A percentile compares a stretch with the other conserved stretches of the same genome.
Evolutionary conservation across 2,888 invertebrate species (phyloP).

Genomic region (Hirtodrosophila cameraria): DNA sequence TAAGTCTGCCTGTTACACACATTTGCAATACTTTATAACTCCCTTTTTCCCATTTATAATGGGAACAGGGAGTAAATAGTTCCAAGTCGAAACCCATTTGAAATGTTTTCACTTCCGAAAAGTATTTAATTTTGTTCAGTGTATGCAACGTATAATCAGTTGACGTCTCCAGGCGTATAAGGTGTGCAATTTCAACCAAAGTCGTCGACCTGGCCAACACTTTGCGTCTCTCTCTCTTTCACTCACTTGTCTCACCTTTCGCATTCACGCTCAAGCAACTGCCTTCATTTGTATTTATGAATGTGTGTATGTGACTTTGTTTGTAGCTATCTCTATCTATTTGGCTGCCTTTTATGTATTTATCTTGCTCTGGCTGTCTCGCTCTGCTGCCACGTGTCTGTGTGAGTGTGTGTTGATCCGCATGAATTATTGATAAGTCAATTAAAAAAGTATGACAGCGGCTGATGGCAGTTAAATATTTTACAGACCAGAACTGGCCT

Average conservation of each 20-base stretch:
- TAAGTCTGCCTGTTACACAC: no score
- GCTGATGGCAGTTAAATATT: conserved; percentile 79
- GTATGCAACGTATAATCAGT: no score
- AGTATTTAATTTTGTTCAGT: no score
- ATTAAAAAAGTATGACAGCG: conserved; percentile 80
- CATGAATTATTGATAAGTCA: conserved; percentile 82
- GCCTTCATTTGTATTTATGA: conserved; percentile 69
- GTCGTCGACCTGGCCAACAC: conserved; percentile 32
- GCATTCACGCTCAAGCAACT: conserved; percentile 31
- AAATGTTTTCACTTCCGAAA: no score
- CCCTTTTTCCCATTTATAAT: no score
- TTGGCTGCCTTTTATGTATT: background rate
- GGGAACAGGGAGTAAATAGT: no score
- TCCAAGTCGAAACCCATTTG: no score
- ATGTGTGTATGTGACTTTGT: conserved; percentile 29
- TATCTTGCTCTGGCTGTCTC: background rate
- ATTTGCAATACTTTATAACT: no score
- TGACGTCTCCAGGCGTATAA: background rate
- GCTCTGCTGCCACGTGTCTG: conserved; percentile 3
- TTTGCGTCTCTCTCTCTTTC: conserved; percentile 3
- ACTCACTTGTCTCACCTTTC: conserved; percentile 22
- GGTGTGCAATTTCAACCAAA: conserved; percentile 13
- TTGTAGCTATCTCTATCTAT: conserved; percentile 2
- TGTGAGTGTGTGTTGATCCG: conserved; percentile 30
- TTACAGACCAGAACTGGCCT: conserved; percentile 29